Evolutionary conservation across 1,140 invertebrate species (phyloP).

Genomic region (Druon quercuslanigerum): DNA sequence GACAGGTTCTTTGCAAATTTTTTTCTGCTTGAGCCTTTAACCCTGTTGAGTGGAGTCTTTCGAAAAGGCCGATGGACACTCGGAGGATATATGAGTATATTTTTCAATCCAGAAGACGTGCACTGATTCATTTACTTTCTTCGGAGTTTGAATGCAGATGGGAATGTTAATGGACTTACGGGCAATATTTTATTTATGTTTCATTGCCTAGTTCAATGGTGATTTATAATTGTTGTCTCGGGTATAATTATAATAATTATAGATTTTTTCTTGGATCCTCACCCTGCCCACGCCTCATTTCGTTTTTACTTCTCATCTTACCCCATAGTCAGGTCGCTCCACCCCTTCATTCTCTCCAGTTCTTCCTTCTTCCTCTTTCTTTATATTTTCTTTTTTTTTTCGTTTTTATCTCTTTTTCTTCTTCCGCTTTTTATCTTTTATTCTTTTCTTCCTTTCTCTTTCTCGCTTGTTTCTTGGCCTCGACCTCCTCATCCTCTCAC

Average conservation of each 20-base stretch:
- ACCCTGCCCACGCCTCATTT: conserved; percentile 43
- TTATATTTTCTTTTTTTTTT: conserved; percentile 12
- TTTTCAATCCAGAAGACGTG: conserved; percentile 50
- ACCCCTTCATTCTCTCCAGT: conserved; percentile 56
- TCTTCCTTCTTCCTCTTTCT: conserved; percentile 24
- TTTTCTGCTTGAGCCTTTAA: conserved; percentile 12
- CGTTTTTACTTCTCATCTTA: conserved; percentile 57
- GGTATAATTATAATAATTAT: conserved; percentile 72
- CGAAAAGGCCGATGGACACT: conserved; percentile 54
- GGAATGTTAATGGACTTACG: conserved; percentile 38
- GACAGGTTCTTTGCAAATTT: conserved; percentile 15
- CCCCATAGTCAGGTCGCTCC: conserved; percentile 55
- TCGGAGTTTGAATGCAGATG: not conserved
- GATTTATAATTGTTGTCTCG: conserved; percentile 70
- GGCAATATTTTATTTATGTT: conserved; percentile 61
- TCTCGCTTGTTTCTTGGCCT: conserved; percentile 54
- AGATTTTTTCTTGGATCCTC: conserved; percentile 56
- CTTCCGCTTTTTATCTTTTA: conserved; percentile 50
- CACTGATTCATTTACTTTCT: conserved; percentile 30
- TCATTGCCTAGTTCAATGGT: conserved; percentile 70
- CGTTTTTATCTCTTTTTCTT: conserved; percentile 41
- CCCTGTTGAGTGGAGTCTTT: conserved; percentile 32
- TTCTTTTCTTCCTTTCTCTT: conserved; percentile 49
- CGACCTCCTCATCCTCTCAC: conserved; percentile 53
- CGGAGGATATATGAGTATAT: conserved; percentile 50